Evolutionary conservation across 2,113 vertebrate species (phyloP).

Genomic region (Pardalotus punctatus): DNA sequence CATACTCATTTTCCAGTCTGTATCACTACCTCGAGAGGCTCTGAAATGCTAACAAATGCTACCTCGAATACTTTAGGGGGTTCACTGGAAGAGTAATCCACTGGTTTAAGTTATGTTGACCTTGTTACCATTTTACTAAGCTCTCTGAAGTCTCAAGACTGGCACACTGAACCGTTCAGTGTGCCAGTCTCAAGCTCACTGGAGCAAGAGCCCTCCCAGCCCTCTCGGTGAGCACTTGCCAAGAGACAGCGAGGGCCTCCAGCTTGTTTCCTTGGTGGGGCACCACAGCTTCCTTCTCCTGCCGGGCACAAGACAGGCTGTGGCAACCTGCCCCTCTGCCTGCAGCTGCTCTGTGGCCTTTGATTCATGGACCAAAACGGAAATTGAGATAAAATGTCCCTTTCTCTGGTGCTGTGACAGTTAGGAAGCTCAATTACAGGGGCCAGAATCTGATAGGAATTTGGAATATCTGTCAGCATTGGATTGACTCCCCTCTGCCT

Average conservation of each 20-base stretch:
- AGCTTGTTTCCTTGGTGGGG: background rate
- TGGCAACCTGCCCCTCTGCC: background rate
- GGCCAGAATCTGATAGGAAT: background rate
- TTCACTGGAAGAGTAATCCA: background rate
- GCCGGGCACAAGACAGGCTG: background rate
- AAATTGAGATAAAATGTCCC: background rate
- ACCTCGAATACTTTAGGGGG: background rate
- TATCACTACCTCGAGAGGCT: background rate
- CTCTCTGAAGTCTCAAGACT: background rate
- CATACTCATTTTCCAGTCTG: background rate
- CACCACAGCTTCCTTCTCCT: background rate
- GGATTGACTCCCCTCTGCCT: background rate
- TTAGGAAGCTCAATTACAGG: background rate
- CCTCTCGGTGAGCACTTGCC: background rate
- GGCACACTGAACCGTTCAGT: background rate
- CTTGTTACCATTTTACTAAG: background rate
- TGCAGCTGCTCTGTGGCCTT: background rate
- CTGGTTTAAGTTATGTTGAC: background rate
- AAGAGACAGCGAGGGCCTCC: background rate
- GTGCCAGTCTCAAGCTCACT: background rate
- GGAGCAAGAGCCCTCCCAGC: background rate
- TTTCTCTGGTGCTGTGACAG: background rate
- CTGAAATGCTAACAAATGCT: background rate
- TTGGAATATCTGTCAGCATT: background rate
- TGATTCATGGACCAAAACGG: background rate